Conservation (phyloP, 2,113 vertebrate species). For the Silurus asotus region DNA sequence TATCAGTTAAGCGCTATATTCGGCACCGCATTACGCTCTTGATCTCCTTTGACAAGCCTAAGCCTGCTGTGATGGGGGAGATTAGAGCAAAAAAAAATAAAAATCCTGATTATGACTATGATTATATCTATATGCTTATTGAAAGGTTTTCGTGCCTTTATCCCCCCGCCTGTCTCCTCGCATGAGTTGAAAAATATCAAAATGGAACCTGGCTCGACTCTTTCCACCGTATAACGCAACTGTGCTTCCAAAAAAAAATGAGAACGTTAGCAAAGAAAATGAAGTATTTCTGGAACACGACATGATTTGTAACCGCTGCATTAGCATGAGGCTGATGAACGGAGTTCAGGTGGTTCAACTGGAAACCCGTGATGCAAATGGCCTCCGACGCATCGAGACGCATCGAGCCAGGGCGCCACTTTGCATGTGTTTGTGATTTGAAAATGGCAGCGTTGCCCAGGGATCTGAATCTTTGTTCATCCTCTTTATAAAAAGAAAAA, state of each 20-base stretch:
- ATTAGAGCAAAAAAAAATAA: slow-evolving; percentile 50
- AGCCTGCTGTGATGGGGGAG: slow-evolving; percentile 50
- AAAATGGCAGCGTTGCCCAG: background rate
- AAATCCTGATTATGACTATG: slow-evolving; percentile 38
- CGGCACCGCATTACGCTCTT: slow-evolving; percentile 46
- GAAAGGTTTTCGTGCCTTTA: slow-evolving; percentile 42
- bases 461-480: background rate
- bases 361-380: slow-evolving; percentile 18
- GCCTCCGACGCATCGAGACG: slow-evolving; percentile 15
- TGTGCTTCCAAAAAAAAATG: background rate
- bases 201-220: slow-evolving; percentile 11
- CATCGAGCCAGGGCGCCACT: background rate
- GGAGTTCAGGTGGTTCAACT: slow-evolving; percentile 11
- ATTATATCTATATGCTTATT: slow-evolving; percentile 55
- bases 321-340: background rate
- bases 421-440: background rate
- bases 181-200: slow-evolving; percentile 17
- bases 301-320: background rate
- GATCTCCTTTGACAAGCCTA: slow-evolving; percentile 56
- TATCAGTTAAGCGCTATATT: slow-evolving; percentile 51
- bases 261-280: background rate
- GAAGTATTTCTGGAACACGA: background rate
- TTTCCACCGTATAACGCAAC: background rate
- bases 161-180: slow-evolving; percentile 18
- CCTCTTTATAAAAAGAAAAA: slow-evolving; percentile 13